These are phyloP conservation scores for Dasysyrphus tricinctus DNA, from an alignment of 2,888 invertebrate species.

Conservation along the genomic window DNA sequence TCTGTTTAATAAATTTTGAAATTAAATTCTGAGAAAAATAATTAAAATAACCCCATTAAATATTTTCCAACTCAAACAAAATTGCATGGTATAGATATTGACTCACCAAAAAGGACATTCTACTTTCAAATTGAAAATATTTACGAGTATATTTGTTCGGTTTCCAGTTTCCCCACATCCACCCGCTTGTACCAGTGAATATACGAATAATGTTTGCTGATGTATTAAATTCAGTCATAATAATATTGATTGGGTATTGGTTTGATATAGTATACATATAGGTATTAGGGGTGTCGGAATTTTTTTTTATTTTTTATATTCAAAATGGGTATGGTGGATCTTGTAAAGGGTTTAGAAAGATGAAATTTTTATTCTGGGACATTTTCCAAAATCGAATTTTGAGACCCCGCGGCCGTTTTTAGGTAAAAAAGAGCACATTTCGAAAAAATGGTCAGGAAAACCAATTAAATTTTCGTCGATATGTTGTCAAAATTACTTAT, in stretches of 20 bases:
- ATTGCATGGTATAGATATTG: not conserved
- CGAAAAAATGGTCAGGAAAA: too few species aligned
- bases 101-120: not conserved
- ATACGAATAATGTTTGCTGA: not conserved
- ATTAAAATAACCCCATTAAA: not conserved
- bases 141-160: not conserved
- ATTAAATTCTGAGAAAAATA: not conserved
- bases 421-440: too few species aligned
- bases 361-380: too few species aligned
- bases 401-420: too few species aligned
- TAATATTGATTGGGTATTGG: conserved; percentile 31
- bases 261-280: not conserved
- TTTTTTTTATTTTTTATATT: too few species aligned
- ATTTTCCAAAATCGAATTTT: too few species aligned
- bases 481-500: too few species aligned
- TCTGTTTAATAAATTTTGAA: not conserved
- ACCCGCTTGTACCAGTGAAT: not conserved
- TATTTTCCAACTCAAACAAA: not conserved
- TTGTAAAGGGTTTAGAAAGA: too few species aligned
- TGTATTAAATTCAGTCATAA: conserved; percentile 14
- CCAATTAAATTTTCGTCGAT: too few species aligned
- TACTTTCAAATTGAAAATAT: not conserved
- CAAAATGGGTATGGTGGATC: too few species aligned
- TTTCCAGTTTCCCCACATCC: not conserved
- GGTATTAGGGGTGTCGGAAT: too few species aligned